Conservation (phyloP, 1,140 invertebrate genomes). For the Globodera ellingtonae region DNA sequence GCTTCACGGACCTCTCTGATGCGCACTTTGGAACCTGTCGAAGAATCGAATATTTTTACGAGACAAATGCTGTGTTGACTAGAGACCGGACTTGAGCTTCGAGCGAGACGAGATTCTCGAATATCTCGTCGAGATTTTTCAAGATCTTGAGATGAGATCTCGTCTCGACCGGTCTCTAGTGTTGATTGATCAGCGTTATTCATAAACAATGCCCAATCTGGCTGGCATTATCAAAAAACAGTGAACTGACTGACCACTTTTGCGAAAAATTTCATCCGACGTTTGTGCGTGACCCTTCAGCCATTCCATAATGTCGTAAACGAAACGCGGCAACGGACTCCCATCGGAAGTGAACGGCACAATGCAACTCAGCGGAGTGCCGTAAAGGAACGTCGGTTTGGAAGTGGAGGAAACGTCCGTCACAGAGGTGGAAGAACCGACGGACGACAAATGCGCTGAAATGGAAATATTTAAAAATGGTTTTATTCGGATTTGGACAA, state of each 20-base stretch:
- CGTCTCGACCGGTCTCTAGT: no score
- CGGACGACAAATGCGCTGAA: background rate
- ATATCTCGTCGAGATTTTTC: no score
- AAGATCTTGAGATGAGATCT: no score
- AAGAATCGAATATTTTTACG: background rate
- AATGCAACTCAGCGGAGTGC: slow-evolving; percentile 21
- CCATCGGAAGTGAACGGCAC: slow-evolving; percentile 31
- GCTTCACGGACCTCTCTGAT: slow-evolving; percentile 27
- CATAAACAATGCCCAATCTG: no score
- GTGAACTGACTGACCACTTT: slow-evolving; percentile 28
- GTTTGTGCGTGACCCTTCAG: slow-evolving; percentile 10
- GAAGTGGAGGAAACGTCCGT: background rate
- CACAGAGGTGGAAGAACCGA: background rate
- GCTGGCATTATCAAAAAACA: background rate
- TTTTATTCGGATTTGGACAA: no score
- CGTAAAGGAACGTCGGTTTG: background rate
- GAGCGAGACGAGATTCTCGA: no score
- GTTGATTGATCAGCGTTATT: background rate
- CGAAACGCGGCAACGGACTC: slow-evolving; percentile 35
- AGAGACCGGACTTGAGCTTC: no score
- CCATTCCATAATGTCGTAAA: slow-evolving; percentile 43
- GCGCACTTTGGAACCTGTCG: slow-evolving; percentile 12
- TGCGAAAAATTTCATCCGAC: slow-evolving; percentile 41
- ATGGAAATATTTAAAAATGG: no score
- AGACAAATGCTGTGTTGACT: background rate